Conservation (phyloP, 2,113 vertebrate genomes). For the pig (Sus scrofa) region DNA sequence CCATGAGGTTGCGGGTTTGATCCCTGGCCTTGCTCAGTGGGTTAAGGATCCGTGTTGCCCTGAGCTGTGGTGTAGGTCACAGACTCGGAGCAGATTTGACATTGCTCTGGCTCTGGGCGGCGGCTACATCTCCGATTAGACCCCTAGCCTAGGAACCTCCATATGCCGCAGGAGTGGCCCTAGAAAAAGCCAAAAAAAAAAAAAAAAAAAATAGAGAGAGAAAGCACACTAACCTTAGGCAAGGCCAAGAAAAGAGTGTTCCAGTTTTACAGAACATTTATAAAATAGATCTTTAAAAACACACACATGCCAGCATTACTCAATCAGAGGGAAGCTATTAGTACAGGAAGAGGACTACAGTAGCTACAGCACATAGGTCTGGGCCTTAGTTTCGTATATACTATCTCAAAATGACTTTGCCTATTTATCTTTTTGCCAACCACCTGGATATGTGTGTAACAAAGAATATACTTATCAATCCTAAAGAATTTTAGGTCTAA, state of each 20-base stretch:
- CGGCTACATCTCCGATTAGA: too few relatives aligned
- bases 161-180: too few relatives aligned
- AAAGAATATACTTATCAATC: background rate
- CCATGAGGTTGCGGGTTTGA: too few relatives aligned
- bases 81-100: too few relatives aligned
- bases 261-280: background rate
- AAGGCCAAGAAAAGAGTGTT: background rate
- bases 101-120: too few relatives aligned
- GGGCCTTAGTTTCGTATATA: background rate
- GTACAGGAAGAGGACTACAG: background rate
- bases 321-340: background rate
- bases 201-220: too few relatives aligned
- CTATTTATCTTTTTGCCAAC: background rate
- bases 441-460: background rate
- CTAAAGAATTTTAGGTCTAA: background rate
- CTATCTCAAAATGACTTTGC: background rate
- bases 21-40: too few relatives aligned
- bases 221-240: background rate
- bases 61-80: too few relatives aligned
- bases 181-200: too few relatives aligned
- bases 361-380: background rate
- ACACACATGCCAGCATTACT: background rate
- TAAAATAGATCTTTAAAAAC: background rate
- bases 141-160: too few relatives aligned
- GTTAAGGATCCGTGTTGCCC: too few relatives aligned